Conservation (phyloP, 2,113 vertebrate genomes). For the Bos indicus region DNA sequence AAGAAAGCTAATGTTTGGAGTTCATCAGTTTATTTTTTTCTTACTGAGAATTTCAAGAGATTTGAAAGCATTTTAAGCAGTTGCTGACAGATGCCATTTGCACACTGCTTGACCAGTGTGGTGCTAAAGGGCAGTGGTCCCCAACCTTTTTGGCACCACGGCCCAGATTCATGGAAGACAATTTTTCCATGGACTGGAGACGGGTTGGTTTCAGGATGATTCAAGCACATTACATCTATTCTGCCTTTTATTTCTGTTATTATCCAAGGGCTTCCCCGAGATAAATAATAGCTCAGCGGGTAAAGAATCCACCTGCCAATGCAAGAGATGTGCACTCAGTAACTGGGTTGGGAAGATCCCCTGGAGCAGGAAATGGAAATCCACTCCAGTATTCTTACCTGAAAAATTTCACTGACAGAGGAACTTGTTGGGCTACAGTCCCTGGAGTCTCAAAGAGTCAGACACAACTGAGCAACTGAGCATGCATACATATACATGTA, state of each 20-base stretch:
- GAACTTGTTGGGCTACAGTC: neutral
- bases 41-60: neutral
- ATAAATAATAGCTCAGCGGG: neutral
- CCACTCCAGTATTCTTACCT: neutral
- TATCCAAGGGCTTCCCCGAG: neutral
- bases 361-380: neutral
- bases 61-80: neutral
- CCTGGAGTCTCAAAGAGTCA: neutral
- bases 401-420: neutral
- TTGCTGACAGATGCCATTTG: neutral
- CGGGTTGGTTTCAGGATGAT: neutral
- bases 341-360: neutral
- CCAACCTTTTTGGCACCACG: neutral
- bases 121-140: neutral
- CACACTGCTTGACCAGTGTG: accelerated
- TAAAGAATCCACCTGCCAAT: neutral
- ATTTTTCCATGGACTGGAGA: neutral
- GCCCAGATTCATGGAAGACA: neutral
- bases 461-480: neutral
- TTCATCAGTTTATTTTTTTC: neutral
- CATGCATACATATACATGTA: neutral
- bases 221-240: neutral
- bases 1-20: neutral
- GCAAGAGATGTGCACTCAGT: neutral
- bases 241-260: neutral